Percentiles rank a stretch among this genome's conserved stretches.
These are phyloP conservation scores for Ailuropoda melanoleuca DNA, from an alignment of 2,113 vertebrate genomes.

Conservation along the genomic window DNA sequence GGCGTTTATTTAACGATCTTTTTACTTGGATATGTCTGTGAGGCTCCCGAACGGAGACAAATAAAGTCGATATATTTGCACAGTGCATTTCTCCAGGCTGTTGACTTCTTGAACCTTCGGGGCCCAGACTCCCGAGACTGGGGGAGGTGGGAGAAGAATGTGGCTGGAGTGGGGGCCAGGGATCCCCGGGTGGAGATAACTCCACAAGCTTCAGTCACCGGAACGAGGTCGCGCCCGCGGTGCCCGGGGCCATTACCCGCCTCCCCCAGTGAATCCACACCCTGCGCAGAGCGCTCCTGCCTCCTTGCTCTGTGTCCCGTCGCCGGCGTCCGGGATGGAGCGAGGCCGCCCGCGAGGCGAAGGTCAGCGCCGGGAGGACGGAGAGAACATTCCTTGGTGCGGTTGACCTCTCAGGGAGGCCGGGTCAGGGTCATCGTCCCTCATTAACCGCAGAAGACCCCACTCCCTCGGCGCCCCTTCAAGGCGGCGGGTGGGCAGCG, in stretches of 20 bases:
- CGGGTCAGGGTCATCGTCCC: background rate
- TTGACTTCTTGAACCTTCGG: constrained; percentile 50
- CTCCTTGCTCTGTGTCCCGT: background rate
- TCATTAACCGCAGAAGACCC: background rate
- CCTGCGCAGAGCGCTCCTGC: background rate
- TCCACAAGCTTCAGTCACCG: background rate
- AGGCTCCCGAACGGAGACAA: constrained; percentile 83
- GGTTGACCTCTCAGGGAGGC: background rate
- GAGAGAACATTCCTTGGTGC: background rate
- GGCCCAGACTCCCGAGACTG: background rate
- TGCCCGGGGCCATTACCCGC: background rate
- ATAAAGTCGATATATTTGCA: constrained; percentile 89
- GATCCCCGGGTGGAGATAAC: background rate
- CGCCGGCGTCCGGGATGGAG: background rate
- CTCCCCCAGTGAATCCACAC: background rate
- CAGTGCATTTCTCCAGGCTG: constrained; percentile 71
- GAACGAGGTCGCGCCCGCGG: background rate
- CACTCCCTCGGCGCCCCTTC: background rate
- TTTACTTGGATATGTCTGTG: constrained; percentile 85
- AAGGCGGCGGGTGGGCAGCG: background rate
- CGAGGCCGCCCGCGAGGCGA: background rate
- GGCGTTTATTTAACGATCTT: constrained; percentile 87
- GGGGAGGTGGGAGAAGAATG: background rate
- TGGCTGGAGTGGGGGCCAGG: background rate
- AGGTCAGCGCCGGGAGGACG: background rate